Evolutionary conservation across 1,140 invertebrate genomes (phyloP).

Genomic region (Diploscapter pachys): DNA sequence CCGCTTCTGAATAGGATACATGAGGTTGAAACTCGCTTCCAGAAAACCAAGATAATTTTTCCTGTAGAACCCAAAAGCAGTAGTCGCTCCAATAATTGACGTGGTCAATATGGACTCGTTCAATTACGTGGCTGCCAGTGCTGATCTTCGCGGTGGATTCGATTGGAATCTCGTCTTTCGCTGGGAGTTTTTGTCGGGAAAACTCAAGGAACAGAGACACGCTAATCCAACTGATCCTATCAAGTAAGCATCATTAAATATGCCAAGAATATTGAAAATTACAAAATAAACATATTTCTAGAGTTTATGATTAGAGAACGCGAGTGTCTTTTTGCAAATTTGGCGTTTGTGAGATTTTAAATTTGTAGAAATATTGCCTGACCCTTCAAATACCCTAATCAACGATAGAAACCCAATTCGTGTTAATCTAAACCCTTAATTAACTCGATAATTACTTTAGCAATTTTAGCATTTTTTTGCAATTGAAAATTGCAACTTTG

Average conservation of each 20-base stretch:
- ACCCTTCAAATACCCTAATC: too few relatives aligned
- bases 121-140: constrained; percentile 66
- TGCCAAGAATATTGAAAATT: too few relatives aligned
- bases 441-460: too few relatives aligned
- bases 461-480: too few relatives aligned
- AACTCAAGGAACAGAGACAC: constrained; percentile 61
- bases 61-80: constrained; percentile 61
- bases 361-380: too few relatives aligned
- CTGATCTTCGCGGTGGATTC: constrained; percentile 66
- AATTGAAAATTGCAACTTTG: too few relatives aligned
- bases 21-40: constrained; percentile 50
- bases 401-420: too few relatives aligned
- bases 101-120: constrained; percentile 68
- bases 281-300: too few relatives aligned
- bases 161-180: constrained; percentile 69
- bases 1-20: constrained; percentile 62
- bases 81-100: constrained; percentile 68
- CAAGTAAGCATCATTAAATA: constrained; percentile 49
- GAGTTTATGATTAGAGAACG: too few relatives aligned
- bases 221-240: constrained; percentile 63
- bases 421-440: too few relatives aligned
- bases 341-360: too few relatives aligned
- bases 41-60: not conserved
- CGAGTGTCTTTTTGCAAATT: too few relatives aligned
- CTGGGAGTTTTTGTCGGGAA: constrained; percentile 65